These are phyloP conservation scores for Neopipo cinnamomea DNA, from an alignment of 2,113 vertebrate genomes.

Conservation along the genomic window DNA sequence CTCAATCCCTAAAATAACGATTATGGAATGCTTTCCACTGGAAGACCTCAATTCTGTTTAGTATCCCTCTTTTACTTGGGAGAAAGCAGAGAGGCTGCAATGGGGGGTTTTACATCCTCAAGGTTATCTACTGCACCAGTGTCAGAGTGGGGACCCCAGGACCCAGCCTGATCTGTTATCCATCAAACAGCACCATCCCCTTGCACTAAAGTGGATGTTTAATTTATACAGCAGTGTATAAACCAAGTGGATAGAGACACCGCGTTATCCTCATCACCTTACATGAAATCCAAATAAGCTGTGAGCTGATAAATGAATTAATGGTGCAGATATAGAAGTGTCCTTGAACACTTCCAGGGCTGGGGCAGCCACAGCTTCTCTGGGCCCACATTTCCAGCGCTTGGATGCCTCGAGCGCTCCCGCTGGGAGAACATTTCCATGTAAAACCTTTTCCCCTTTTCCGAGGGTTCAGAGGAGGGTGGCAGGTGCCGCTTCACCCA, in stretches of 20 bases:
- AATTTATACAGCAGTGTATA: not conserved
- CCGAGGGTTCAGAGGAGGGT: not conserved
- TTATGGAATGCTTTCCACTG: not conserved
- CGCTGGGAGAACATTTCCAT: not conserved
- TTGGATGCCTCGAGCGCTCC: rapidly evolving
- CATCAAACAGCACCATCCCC: not conserved
- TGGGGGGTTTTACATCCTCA: not conserved
- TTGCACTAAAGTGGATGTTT: not conserved
- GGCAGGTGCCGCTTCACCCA: rapidly evolving
- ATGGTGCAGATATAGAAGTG: not conserved
- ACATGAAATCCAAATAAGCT: not conserved
- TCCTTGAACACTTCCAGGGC: not conserved
- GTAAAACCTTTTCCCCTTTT: not conserved
- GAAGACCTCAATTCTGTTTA: not conserved
- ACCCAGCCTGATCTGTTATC: not conserved
- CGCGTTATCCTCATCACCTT: not conserved
- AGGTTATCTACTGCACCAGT: not conserved
- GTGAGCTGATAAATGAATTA: not conserved
- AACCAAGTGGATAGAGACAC: not conserved
- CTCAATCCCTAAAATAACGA: not conserved
- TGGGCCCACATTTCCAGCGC: not conserved
- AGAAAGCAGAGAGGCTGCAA: not conserved
- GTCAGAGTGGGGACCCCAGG: rapidly evolving
- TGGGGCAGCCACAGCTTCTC: not conserved
- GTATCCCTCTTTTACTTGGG: not conserved